Conservation (phyloP, 1,140 invertebrate genomes). For the Zaprionus ornatus region DNA sequence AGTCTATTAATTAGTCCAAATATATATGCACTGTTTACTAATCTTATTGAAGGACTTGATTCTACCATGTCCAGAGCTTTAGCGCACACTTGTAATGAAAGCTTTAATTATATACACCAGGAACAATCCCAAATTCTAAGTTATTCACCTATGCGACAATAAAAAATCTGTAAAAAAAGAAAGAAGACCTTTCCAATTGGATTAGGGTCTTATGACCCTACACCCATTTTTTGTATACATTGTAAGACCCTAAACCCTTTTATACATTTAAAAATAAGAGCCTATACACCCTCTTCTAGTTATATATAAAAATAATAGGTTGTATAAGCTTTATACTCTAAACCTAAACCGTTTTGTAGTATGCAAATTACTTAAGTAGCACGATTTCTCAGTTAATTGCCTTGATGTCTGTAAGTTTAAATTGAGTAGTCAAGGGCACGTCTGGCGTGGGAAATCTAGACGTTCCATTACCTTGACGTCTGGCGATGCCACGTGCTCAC, state of each 20-base stretch:
- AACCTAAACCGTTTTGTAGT: conserved; percentile 1
- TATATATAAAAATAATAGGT: too few species aligned
- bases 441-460: conserved; percentile 21
- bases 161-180: conserved; percentile 22
- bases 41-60: not conserved
- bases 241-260: too few species aligned
- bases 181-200: not conserved
- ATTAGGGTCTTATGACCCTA: not conserved
- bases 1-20: conserved; percentile 40
- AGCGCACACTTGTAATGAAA: conserved; percentile 3
- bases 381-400: conserved; percentile 46
- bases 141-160: conserved; percentile 36
- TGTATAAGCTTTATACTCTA: too few species aligned
- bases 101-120: conserved; percentile 11
- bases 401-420: conserved; percentile 7
- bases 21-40: conserved; percentile 17
- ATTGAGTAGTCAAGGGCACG: conserved; percentile 27
- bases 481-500: conserved; percentile 20
- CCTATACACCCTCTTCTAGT: too few species aligned
- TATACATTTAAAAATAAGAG: too few species aligned
- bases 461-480: conserved; percentile 38
- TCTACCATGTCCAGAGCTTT: conserved; percentile 27
- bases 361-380: conserved; percentile 42
- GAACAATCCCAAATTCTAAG: conserved; percentile 31
- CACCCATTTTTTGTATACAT: conserved; percentile 25